Conservation (phyloP, 2,113 vertebrate genomes). For the Callocephalon fimbriatum region DNA sequence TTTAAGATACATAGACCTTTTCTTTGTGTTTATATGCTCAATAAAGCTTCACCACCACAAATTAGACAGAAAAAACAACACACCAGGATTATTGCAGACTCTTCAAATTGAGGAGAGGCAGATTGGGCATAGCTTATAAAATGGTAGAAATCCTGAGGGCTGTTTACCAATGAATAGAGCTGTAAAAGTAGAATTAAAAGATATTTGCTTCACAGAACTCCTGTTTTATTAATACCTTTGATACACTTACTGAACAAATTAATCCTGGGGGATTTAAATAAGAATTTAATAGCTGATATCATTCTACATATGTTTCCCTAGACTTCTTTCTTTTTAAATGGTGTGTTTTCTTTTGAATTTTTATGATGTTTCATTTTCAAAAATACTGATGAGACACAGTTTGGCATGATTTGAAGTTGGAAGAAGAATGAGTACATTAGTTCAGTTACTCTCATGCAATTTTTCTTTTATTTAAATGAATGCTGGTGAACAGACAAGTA, state of each 20-base stretch:
- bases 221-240: neutral
- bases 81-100: neutral
- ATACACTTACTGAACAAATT: neutral
- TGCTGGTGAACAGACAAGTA: neutral
- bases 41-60: neutral
- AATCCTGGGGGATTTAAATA: neutral
- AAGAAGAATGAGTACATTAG: neutral
- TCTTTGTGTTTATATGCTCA: neutral
- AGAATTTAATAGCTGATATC: neutral
- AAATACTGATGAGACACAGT: neutral
- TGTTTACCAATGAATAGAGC: neutral
- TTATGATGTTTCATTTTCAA: neutral
- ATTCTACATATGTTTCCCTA: neutral
- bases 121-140: neutral
- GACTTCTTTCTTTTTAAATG: neutral
- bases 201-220: neutral
- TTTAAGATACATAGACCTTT: neutral
- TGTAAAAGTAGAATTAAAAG: neutral
- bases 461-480: neutral
- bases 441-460: neutral
- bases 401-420: neutral
- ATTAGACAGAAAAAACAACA: neutral
- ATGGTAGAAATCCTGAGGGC: neutral
- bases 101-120: neutral
- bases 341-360: neutral